A percentile compares a stretch with the other conserved stretches of the same genome.
Conservation (phyloP, 2,113 vertebrate genomes). For the Rhinoptilus africanus region DNA sequence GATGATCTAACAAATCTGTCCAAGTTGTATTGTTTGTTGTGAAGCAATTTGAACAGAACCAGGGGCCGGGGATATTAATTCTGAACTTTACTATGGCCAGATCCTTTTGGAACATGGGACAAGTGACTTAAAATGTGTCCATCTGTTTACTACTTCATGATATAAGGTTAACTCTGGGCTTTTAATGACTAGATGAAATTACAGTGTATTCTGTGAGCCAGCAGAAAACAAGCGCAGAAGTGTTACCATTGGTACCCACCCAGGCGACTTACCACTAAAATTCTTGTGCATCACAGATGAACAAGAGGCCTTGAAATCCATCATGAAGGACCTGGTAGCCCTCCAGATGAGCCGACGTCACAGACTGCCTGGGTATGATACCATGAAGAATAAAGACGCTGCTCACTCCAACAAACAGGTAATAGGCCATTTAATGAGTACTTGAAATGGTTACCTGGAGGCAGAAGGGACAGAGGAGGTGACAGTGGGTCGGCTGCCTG, state of each 20-base stretch:
- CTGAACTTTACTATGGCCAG: background rate
- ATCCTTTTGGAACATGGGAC: background rate
- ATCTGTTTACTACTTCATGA: background rate
- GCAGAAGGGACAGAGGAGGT: background rate
- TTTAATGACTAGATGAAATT: background rate
- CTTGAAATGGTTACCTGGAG: rapidly evolving
- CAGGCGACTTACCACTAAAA: background rate
- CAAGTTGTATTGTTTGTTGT: background rate
- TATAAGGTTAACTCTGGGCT: background rate
- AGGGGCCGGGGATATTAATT: background rate
- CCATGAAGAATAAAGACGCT: constrained; percentile 82
- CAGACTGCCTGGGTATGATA: constrained; percentile 80
- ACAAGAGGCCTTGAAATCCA: constrained; percentile 96
- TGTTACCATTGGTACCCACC: background rate
- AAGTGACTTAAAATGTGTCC: background rate
- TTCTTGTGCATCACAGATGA: constrained; percentile 81
- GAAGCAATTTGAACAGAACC: background rate
- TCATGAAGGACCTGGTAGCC: constrained; percentile 98
- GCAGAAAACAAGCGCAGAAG: background rate
- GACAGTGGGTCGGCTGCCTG: background rate
- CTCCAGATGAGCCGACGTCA: constrained; percentile 91
- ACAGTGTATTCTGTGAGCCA: background rate
- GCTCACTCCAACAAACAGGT: constrained; percentile 85
- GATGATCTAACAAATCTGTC: background rate
- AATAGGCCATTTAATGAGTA: rapidly evolving